Evolutionary conservation across 2,888 invertebrate genomes (phyloP).

Genomic region (Calameuta filiformis): DNA sequence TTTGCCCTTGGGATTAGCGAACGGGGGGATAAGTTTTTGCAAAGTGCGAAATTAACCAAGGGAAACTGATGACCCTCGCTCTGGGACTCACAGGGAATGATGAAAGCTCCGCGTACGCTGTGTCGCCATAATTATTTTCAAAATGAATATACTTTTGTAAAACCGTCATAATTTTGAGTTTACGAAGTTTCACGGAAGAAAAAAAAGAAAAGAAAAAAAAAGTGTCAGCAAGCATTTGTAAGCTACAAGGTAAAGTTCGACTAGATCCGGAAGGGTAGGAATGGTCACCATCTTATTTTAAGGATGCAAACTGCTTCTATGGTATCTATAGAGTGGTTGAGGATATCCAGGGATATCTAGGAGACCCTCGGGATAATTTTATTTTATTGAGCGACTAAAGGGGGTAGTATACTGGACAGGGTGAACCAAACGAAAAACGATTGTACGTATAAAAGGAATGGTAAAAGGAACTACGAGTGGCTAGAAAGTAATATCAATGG

Average conservation of each 20-base stretch:
- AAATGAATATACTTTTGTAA: not conserved
- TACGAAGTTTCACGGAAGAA: not conserved
- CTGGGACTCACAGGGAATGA: not conserved
- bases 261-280: not conserved
- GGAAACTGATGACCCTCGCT: not conserved
- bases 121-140: not conserved
- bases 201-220: no score
- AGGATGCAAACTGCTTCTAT: not conserved
- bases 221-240: not conserved
- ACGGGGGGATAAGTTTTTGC: not conserved
- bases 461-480: not conserved
- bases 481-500: not conserved
- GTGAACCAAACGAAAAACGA: not conserved
- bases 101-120: not conserved
- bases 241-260: not conserved
- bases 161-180: not conserved
- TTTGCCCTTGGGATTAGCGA: not conserved
- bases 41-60: not conserved
- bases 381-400: not conserved
- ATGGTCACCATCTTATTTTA: not conserved
- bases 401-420: not conserved
- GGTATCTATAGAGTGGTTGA: not conserved
- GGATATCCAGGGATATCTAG: not conserved
- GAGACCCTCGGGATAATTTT: not conserved
- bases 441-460: not conserved